Conservation (phyloP, 1,140 invertebrate genomes). For the Acarapis woodi region DNA sequence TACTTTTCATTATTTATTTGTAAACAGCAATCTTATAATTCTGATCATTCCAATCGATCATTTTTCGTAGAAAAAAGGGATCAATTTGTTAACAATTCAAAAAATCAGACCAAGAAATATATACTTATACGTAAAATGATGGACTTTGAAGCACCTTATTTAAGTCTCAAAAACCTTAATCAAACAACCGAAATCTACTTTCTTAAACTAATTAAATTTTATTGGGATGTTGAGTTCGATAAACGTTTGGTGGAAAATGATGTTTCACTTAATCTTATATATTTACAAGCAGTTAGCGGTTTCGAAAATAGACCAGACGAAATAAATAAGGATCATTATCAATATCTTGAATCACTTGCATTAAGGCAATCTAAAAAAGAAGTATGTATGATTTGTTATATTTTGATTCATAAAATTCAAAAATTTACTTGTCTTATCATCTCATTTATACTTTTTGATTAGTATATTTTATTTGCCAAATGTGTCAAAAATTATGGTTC, state of each 20-base stretch:
- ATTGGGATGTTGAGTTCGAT: slow-evolving; percentile 62
- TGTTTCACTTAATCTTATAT: slow-evolving; percentile 53
- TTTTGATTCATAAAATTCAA: background rate
- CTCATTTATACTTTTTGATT: slow-evolving; percentile 15
- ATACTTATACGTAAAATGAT: slow-evolving; percentile 51
- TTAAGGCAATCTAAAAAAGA: slow-evolving; percentile 46
- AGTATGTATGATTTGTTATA: slow-evolving; percentile 21
- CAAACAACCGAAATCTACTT: slow-evolving; percentile 19
- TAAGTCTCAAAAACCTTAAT: slow-evolving; percentile 38
- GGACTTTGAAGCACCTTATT: slow-evolving; percentile 82
- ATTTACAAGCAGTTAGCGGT: slow-evolving; percentile 55
- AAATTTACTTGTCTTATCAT: background rate
- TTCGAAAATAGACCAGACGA: slow-evolving; percentile 54
- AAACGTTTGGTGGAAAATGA: slow-evolving; percentile 42
- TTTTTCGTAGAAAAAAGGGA: too few relatives aligned
- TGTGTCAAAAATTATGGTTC: slow-evolving; percentile 62
- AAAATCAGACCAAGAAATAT: background rate
- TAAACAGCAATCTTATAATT: slow-evolving; percentile 15
- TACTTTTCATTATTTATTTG: slow-evolving; percentile 71
- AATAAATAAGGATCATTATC: slow-evolving; percentile 32
- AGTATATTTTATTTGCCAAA: slow-evolving; percentile 52
- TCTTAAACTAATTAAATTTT: slow-evolving; percentile 47
- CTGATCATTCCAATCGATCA: too few relatives aligned
- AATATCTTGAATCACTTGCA: slow-evolving; percentile 35
- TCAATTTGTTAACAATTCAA: too few relatives aligned